Percentiles rank a stretch among this genome's conserved stretches.
Conservation (phyloP, 2,113 vertebrate genomes). For the Abramis brama region DNA sequence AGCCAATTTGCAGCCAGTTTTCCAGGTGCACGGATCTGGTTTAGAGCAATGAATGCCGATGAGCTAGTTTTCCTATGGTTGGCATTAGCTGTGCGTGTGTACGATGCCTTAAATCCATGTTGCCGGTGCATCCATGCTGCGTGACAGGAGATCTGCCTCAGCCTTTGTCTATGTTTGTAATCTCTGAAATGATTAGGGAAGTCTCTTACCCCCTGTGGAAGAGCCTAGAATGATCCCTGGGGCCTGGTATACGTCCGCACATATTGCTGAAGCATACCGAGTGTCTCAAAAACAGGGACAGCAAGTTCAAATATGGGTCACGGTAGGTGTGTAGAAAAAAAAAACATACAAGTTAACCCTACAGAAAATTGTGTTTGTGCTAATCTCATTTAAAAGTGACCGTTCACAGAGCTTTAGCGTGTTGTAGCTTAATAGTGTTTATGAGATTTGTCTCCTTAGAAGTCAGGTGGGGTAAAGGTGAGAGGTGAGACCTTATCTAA, state of each 20-base stretch:
- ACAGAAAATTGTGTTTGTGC: neutral
- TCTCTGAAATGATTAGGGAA: conserved; percentile 88
- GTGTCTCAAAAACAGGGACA: neutral
- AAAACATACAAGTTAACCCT: neutral
- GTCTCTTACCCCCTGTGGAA: conserved; percentile 73
- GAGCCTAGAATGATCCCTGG: conserved; percentile 39
- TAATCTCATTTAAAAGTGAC: conserved; percentile 21
- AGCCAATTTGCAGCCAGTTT: conserved; percentile 87
- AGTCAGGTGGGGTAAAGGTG: neutral
- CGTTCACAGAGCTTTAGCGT: neutral
- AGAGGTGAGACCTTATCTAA: neutral
- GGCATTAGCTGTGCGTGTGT: conserved; percentile 47
- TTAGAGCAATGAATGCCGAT: conserved; percentile 55
- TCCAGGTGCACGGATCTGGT: conserved; percentile 69
- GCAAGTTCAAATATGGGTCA: conserved; percentile 11
- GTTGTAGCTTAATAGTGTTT: neutral
- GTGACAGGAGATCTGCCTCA: conserved; percentile 62
- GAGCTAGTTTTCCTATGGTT: conserved; percentile 37
- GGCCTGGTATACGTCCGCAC: neutral
- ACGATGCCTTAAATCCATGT: conserved; percentile 47
- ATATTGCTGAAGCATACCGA: conserved; percentile 1
- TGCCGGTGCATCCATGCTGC: neutral
- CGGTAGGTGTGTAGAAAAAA: neutral
- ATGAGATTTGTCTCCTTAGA: neutral
- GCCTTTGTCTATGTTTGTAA: conserved; percentile 72